Evolutionary conservation across 2,113 vertebrate species (phyloP).

Genomic region (Abramis brama): DNA sequence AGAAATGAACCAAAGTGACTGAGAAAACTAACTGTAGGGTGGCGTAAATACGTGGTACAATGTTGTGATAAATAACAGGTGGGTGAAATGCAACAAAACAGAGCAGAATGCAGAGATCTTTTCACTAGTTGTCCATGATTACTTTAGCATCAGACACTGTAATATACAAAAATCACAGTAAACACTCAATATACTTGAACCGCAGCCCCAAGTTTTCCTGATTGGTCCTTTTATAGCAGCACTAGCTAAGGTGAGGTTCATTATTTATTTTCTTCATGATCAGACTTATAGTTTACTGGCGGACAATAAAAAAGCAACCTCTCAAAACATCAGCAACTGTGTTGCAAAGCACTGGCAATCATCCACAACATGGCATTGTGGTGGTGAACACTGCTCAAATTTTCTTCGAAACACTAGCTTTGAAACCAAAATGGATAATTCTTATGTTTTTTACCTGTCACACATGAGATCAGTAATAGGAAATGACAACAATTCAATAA

Average conservation of each 20-base stretch:
- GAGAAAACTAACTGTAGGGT: no score
- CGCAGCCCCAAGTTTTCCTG: neutral
- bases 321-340: neutral
- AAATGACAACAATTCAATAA: no score
- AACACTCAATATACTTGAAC: neutral
- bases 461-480: no score
- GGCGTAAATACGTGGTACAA: neutral
- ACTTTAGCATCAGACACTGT: neutral
- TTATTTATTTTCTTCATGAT: neutral
- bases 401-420: neutral
- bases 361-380: no score
- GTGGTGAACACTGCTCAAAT: neutral
- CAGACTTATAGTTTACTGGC: neutral
- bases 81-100: neutral
- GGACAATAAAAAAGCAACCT: neutral
- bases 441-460: no score
- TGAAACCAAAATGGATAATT: neutral
- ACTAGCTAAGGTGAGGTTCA: neutral
- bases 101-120: neutral
- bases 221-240: neutral
- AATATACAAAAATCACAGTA: neutral
- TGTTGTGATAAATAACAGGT: constrained; percentile 8
- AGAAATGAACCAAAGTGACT: no score
- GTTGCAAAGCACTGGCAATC: neutral
- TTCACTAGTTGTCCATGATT: neutral